Conservation (phyloP, 2,888 invertebrate species). For the Spatulosminthurus flaviceps region DNA sequence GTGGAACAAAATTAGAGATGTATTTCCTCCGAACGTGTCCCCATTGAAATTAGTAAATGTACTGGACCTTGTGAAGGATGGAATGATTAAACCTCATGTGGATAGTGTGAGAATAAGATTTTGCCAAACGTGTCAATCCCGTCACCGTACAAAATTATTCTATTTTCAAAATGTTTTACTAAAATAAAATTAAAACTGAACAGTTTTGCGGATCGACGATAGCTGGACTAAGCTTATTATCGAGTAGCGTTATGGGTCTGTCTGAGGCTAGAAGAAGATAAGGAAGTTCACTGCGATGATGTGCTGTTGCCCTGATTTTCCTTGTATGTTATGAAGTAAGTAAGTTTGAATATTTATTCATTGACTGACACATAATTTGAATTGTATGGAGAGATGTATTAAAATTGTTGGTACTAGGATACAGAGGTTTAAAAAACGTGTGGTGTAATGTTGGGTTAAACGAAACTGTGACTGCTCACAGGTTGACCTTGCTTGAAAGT, state of each 20-base stretch:
- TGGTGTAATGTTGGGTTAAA: too few species aligned
- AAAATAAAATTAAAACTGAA: background rate
- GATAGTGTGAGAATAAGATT: slow-evolving; percentile 86
- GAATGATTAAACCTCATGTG: slow-evolving; percentile 94
- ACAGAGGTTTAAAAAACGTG: too few species aligned
- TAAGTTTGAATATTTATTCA: slow-evolving; percentile 53
- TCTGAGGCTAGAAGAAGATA: slow-evolving; percentile 74
- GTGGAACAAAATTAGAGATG: slow-evolving; percentile 82
- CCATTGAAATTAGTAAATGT: slow-evolving; percentile 85
- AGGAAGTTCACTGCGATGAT: slow-evolving; percentile 75
- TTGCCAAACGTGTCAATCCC: too few species aligned
- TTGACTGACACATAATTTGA: too few species aligned
- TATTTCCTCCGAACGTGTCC: slow-evolving; percentile 75
- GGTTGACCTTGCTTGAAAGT: background rate
- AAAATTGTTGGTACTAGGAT: too few species aligned
- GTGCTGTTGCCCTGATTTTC: slow-evolving; percentile 81
- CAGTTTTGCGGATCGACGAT: slow-evolving; percentile 97
- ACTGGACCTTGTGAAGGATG: slow-evolving; percentile 88
- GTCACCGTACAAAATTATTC: too few species aligned
- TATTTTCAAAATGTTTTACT: too few species aligned
- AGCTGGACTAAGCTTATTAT: slow-evolving; percentile 86
- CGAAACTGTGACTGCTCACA: background rate
- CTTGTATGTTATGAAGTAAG: slow-evolving; percentile 94
- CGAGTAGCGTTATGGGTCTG: slow-evolving; percentile 92
- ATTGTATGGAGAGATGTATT: too few species aligned